Base-by-base conservation (phyloP, 30 jellyfish, hydroid and myxozoan genomes). In the Chrysaora quinquecirrha region DNA sequence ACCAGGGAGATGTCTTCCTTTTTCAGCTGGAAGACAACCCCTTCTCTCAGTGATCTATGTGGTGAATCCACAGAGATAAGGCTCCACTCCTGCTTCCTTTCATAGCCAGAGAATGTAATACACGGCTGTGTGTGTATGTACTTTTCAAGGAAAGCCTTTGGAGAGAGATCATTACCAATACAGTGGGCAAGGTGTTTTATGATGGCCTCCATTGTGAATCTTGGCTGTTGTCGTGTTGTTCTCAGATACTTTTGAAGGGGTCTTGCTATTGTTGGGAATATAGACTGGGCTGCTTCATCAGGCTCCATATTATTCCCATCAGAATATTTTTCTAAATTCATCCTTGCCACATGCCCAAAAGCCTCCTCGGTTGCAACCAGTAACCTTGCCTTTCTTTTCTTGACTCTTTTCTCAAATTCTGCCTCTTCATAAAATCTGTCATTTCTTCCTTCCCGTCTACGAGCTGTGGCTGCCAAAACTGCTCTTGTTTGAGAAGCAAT, bases 221-320 rank as follows among this genome's bases (percentile, higher is more conserved):
- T 89, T n/a, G 96, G 96, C 56, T 94, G 99, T 33, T 94, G 99
- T 21, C 97, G 94, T 14, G 99, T 94, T 72, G 99, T 94, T 75
- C 96, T 32, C 83, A 94, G 82, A 63, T 87, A 94, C 80, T 94
- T 94, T 80, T 94, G 99, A 32, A 94, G 82, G 3, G 99, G 99
- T 24, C 99, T 60, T 11, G 99, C 97, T 56, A 94, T 71, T 23
- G 99, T 76, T 0, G 99, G 97, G 94, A 94, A 94, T 28, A 94
- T 76, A n/a, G 99, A 97, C 58, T 94, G 97, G 43, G 99, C 99
- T 21, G 99, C 99, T 61, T 94, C 99, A n/a, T 89, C 97, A 1
- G 99, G 96, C 52, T 94, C 97, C 96, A 94, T 86, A 1, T 79
- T 70, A 32, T 88, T 88, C 2, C 97, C 99, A 63, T 94, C 96